phyloP scores from a whole-genome alignment of 2,888 invertebrate species.

The Cephus pygmeus region DNA sequence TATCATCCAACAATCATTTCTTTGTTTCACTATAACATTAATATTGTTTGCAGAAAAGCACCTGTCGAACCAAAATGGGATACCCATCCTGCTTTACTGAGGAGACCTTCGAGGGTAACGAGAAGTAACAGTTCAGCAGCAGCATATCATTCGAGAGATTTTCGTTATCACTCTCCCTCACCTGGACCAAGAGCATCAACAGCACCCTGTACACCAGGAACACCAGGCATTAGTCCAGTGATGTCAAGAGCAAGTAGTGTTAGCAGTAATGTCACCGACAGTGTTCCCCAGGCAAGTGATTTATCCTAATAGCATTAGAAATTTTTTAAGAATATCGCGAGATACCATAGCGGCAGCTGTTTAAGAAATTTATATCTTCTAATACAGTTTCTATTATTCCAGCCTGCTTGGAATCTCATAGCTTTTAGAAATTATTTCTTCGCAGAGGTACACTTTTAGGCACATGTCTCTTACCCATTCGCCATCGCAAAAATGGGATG shows the following conservation, averaged over 20 bases:
- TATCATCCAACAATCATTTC: neutral
- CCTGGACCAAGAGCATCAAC: constrained; percentile 56
- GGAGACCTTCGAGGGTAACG: constrained; percentile 55
- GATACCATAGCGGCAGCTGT: neutral
- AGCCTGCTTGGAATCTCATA: constrained; percentile 61
- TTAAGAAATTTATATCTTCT: neutral
- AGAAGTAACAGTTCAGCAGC: constrained; percentile 61
- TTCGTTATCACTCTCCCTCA: constrained; percentile 56
- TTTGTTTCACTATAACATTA: neutral
- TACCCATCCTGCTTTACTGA: constrained; percentile 56
- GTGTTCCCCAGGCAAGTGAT: constrained; percentile 47
- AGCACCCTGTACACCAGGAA: constrained; percentile 60
- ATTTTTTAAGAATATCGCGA: neutral
- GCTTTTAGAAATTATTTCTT: constrained; percentile 58
- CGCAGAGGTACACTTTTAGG: constrained; percentile 48
- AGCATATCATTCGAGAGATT: constrained; percentile 57
- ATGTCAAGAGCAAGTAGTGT: constrained; percentile 57
- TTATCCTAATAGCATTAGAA: constrained; percentile 1
- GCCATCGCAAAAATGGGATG: neutral
- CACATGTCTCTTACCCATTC: neutral
- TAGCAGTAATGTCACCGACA: constrained; percentile 58
- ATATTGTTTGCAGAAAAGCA: constrained; percentile 45
- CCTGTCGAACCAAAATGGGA: constrained; percentile 62
- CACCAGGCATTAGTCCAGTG: constrained; percentile 61
- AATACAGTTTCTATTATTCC: constrained; percentile 32